Evolutionary conservation across 1,140 invertebrate species (phyloP).

Genomic region (Drosophila grimshawi): DNA sequence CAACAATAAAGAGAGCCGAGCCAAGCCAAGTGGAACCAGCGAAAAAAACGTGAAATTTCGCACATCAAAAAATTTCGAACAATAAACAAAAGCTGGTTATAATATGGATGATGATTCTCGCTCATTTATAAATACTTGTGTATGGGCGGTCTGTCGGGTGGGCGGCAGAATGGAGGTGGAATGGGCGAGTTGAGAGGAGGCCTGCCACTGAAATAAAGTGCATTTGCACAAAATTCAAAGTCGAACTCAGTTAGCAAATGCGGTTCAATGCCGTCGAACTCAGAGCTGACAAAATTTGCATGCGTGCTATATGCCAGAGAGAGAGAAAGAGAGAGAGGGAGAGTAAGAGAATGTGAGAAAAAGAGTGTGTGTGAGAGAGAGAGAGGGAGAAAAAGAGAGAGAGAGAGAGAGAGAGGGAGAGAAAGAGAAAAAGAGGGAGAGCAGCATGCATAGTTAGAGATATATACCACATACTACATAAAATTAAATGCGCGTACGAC

Average conservation of each 20-base stretch:
- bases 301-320: neutral
- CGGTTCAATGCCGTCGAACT: constrained; percentile 39
- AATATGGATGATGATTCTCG: constrained; percentile 15
- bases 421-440: neutral
- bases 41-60: constrained; percentile 15
- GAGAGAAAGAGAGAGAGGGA: neutral
- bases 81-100: constrained; percentile 26
- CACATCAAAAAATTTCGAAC: constrained; percentile 1
- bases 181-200: too few relatives aligned
- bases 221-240: constrained; percentile 48
- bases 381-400: neutral
- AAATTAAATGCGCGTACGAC: constrained; percentile 26
- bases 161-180: too few relatives aligned
- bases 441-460: neutral
- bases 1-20: constrained; percentile 19
- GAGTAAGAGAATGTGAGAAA: too few relatives aligned
- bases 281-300: constrained; percentile 16
- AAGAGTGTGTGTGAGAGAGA: neutral
- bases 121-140: neutral
- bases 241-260: constrained; percentile 45
- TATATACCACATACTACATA: neutral
- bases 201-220: constrained; percentile 31
- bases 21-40: constrained; percentile 9
- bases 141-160: constrained; percentile 1
- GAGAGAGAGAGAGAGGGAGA: neutral